Conservation (phyloP, 2,113 vertebrate species). For the Gallinago jamesoni region DNA sequence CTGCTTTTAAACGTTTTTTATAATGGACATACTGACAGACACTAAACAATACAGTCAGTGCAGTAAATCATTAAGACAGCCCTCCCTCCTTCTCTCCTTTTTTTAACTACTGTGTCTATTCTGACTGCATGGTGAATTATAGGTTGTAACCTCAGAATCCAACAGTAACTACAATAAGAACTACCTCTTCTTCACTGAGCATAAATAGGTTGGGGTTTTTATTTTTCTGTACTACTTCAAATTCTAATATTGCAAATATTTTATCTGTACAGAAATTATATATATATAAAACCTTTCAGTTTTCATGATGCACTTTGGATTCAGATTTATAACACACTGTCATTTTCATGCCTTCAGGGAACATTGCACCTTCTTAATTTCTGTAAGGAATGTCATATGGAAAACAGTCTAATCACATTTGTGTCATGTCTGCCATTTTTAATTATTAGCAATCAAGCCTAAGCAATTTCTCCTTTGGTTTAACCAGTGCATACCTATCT, state of each 20-base stretch:
- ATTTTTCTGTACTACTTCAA: constrained; percentile 15
- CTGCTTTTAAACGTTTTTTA: not conserved
- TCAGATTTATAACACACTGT: constrained; percentile 11
- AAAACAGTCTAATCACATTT: constrained; percentile 46
- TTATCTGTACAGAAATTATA: not conserved
- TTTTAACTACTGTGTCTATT: not conserved
- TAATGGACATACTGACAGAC: not conserved
- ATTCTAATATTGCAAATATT: constrained; percentile 12
- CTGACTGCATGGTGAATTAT: not conserved
- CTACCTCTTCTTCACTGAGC: not conserved
- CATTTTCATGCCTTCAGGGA: constrained; percentile 36
- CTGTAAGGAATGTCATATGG: constrained; percentile 43
- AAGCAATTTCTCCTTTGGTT: constrained; percentile 69
- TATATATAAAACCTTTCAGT: not conserved
- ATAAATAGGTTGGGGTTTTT: not conserved
- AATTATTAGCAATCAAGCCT: constrained; percentile 66
- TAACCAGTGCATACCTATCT: constrained; percentile 62
- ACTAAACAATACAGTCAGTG: not conserved
- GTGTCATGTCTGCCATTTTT: constrained; percentile 70
- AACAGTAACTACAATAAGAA: not conserved
- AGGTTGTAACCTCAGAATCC: not conserved
- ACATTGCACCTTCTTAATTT: constrained; percentile 45
- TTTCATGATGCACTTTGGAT: constrained; percentile 12
- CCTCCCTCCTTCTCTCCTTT: not conserved
- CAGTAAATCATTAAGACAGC: not conserved